Conservation (phyloP, 2,797 vertebrate genomes). For the Anabas testudineus region DNA sequence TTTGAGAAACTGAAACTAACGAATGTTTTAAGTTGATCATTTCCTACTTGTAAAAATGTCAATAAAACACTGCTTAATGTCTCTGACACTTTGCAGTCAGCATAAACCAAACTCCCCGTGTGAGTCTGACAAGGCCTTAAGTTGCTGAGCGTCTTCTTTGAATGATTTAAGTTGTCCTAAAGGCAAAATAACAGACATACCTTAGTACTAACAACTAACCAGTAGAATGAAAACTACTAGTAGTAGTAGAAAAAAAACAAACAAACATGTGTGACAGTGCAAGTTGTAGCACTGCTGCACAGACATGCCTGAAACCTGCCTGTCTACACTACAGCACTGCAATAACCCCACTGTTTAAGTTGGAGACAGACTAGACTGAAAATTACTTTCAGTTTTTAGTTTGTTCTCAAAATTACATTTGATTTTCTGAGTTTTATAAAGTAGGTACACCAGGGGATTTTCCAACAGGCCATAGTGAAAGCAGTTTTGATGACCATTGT, state of each 20-base stretch:
- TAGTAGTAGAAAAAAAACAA: not conserved
- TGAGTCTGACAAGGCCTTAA: not conserved
- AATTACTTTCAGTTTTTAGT: not conserved
- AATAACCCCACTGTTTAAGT: no score
- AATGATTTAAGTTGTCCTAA: slow-evolving; percentile 21
- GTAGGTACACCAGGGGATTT: no score
- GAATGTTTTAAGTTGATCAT: no score
- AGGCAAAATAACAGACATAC: slow-evolving; percentile 25
- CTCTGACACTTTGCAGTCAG: not conserved
- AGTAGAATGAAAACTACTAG: not conserved
- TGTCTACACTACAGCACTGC: not conserved
- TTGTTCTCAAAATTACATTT: no score
- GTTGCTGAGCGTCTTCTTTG: not conserved
- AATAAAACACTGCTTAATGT: not conserved
- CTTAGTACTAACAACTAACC: not conserved
- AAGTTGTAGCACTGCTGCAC: not conserved
- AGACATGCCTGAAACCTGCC: not conserved
- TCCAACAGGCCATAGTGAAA: slow-evolving; percentile 1
- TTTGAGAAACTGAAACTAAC: no score
- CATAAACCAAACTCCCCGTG: not conserved
- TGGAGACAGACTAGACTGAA: no score
- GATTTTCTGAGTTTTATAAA: no score
- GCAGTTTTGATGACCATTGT: slow-evolving; percentile 1
- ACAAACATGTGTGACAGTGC: not conserved
- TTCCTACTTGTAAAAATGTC: not conserved